Base-by-base conservation (phyloP, 2,888 invertebrate species). In the Brachypalpus laphriformis region DNA sequence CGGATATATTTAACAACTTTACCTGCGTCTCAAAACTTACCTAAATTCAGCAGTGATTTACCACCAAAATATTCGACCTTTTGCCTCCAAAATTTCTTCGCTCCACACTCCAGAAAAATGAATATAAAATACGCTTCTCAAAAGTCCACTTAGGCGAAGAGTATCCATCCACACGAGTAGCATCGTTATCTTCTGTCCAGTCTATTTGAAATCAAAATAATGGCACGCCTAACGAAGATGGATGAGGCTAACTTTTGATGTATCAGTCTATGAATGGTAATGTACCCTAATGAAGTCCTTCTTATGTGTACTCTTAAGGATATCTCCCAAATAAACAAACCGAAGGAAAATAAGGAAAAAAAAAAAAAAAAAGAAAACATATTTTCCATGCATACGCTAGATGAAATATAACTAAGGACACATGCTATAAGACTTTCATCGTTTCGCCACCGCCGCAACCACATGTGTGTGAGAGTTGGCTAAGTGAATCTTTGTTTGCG, bases 401-500 rank as follows among this genome's bases (percentile, higher is more conserved):
- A 70, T 59, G 20, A 20, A 47, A 47, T 49, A 45, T 75, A 47
- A 37, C 54, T 28, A 70, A 71, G 56, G 47, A n/a, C 59, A 11
- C 31, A 68, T 40, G 45, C 31, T 51, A 61, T 28, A 42, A 22
- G 45, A 40, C 45, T 45, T 66, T 57, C 37, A 40, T 18, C 56
- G n/a, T n/a, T n/a, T 1, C 6, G 11, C 34, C 34, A 9, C 40
- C 3, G 2, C 14, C n/a, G 14, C 5, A 18, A 47, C 28, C 22
- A 16, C 22, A 57, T 61, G 28, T 34, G 37, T 22, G 20, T 11
- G 9, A 16, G 20, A 6, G 40, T 57, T 16, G 34, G 75, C 71
- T 76, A 85, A 85, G 85, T 81, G 85, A 85, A 85, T 85, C 74
- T 75, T 76, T 71, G 81, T 80, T 70, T 83, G 83, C 70, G 83